Base-by-base conservation (phyloP, 2,113 vertebrate genomes). In the Crotophaga sulcirostris region DNA sequence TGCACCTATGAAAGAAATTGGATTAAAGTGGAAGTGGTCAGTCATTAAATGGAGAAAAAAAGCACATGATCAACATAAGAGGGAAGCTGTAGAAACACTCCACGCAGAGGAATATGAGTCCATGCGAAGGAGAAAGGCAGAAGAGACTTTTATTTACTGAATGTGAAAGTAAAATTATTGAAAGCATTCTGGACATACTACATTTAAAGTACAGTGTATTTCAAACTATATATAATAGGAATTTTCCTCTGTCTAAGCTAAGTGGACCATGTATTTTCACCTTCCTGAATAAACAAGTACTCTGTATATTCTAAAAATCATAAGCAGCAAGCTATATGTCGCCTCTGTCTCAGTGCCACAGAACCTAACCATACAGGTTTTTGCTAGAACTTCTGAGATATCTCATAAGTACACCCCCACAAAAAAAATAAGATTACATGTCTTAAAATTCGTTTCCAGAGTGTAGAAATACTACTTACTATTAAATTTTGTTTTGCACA, bases 401-500 rank as follows among this genome's bases (percentile, higher is more conserved):
- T 20, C 31, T 47, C 11, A 2, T 45, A 87, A 58, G 14, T 52
- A 89, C n/a, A 74, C 8, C 1, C 47, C 20, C 16, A 40, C 49
- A 80, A 77, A 29, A 34, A 18, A 81, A 73, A 7, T 33, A 81
- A 56, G 25, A 84, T 16, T 34, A 60, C 3, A n/a, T 58, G 24
- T 42, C 40, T 62, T 75, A 77, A 67, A 89, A 87, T 64, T 89
- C 0, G 75, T 85, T 90, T 66, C 40, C 33, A 90, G 29, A 78
- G 23, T 45, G 59, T 55, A 59, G 92, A 81, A 90, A 25, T 56
- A 75, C 85, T 88, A 98, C 98, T 98, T 97, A 99, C 99, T 81
- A 96, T 98, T 63, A 99, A 95, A 90, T 98, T 97, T 81, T 99
- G 98, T 58, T 98, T 98, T 47, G 97, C 97, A 62, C 76, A 97